A percentile compares a stretch with the other conserved stretches of the same genome.
Evolutionary conservation across 2,797 vertebrate genomes (phyloP).

Genomic region (Chloroceryle inda): DNA sequence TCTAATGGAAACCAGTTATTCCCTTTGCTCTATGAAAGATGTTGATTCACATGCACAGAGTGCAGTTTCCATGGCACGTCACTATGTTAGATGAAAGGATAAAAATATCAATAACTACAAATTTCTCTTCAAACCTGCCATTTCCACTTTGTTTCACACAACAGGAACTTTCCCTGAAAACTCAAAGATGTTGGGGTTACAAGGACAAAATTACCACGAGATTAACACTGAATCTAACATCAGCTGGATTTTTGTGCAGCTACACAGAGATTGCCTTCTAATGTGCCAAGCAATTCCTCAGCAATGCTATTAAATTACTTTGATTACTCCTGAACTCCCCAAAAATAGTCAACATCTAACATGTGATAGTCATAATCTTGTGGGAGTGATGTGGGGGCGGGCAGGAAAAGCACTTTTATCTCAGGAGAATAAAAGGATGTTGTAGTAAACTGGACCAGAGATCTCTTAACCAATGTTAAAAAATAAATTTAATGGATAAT

Average conservation of each 20-base stretch:
- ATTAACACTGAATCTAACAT: not conserved
- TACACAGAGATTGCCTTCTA: not conserved
- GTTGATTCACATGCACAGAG: not conserved
- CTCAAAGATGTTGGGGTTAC: not conserved
- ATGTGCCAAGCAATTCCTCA: not conserved
- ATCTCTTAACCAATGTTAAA: not conserved
- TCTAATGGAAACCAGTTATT: not conserved
- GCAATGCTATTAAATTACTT: not conserved
- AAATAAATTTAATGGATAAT: not conserved
- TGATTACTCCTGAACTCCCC: not conserved
- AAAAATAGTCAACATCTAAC: not conserved
- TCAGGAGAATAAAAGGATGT: slow-evolving; percentile 14
- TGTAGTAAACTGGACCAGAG: not conserved
- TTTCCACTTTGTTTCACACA: not conserved
- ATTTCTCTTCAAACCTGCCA: not conserved
- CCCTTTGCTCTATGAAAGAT: not conserved
- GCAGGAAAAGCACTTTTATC: not conserved
- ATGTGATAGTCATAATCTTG: not conserved
- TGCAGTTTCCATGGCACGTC: not conserved
- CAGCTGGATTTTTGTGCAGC: not conserved
- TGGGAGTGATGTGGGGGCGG: too few relatives aligned
- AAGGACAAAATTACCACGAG: not conserved
- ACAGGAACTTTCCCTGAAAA: not conserved
- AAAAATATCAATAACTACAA: not conserved
- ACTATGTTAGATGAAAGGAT: not conserved